phyloP scores from a whole-genome alignment of 1,140 invertebrate genomes.

The Luehdorfia chinensis region DNA sequence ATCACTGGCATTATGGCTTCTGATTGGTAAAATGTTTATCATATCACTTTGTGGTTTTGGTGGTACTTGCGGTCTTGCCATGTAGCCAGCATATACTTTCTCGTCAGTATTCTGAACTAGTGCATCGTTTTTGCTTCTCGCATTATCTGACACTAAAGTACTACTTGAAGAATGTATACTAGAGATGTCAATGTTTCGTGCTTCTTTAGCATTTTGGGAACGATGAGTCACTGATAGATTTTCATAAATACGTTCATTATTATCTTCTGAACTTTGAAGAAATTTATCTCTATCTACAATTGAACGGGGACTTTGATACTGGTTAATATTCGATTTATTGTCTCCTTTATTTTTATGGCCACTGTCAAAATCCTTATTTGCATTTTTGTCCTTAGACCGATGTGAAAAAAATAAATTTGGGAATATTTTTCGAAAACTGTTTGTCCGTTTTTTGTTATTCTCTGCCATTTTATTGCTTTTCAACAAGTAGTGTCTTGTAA shows the following conservation, averaged over 20 bases:
- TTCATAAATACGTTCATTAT: constrained; percentile 59
- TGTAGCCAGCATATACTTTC: constrained; percentile 24
- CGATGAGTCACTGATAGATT: constrained; percentile 41
- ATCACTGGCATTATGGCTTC: constrained; percentile 18
- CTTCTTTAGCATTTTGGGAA: constrained; percentile 28
- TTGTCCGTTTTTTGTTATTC: constrained; percentile 52
- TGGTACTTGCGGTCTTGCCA: constrained; percentile 60
- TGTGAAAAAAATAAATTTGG: constrained; percentile 56
- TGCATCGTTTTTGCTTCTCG: constrained; percentile 28
- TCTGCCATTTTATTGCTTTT: constrained; percentile 39
- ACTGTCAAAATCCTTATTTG: constrained; percentile 20
- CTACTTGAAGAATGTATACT: constrained; percentile 61
- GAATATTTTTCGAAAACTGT: constrained; percentile 60
- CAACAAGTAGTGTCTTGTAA: not conserved
- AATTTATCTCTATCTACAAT: constrained; percentile 33
- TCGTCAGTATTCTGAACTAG: constrained; percentile 20
- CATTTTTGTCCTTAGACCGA: constrained; percentile 53
- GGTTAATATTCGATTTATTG: constrained; percentile 21
- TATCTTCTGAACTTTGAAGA: constrained; percentile 19
- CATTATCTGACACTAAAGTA: constrained; percentile 61
- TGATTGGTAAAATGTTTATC: constrained; percentile 18
- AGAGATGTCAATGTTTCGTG: constrained; percentile 26
- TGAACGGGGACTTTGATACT: constrained; percentile 49
- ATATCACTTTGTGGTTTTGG: constrained; percentile 49
- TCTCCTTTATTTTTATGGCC: constrained; percentile 8